A percentile compares a stretch with the other conserved stretches of the same genome.
Conservation (phyloP, 2,888 invertebrate species). For the Parnassius mnemosyne region DNA sequence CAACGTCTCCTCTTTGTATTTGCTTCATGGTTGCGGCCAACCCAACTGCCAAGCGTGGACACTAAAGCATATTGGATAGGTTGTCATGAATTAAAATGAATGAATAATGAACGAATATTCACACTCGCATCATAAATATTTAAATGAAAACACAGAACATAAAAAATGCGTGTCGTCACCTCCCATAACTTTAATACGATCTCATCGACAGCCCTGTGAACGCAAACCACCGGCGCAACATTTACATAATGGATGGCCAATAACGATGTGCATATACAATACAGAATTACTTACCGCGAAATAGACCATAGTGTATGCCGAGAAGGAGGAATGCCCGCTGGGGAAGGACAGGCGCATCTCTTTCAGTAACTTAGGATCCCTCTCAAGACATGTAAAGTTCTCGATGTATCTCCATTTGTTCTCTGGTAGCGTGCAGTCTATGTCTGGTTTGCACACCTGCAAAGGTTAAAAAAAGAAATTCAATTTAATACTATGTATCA, state of each 20-base stretch:
- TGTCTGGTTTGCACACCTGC: conserved; percentile 89
- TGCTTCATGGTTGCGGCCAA: too few relatives aligned
- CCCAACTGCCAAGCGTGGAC: too few relatives aligned
- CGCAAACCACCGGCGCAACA: conserved; percentile 1
- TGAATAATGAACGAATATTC: too few relatives aligned
- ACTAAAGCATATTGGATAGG: neutral
- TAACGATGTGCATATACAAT: conserved; percentile 9
- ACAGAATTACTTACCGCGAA: conserved; percentile 84
- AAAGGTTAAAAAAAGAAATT: conserved; percentile 27
- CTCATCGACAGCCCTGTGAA: conserved; percentile 15
- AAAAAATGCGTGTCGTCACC: neutral
- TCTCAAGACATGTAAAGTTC: conserved; percentile 83
- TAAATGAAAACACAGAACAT: too few relatives aligned
- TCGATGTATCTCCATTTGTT: conserved; percentile 85
- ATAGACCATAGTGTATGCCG: conserved; percentile 92
- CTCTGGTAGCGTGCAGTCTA: conserved; percentile 80
- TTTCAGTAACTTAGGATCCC: conserved; percentile 80
- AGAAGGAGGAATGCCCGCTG: conserved; percentile 95
- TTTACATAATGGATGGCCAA: conserved; percentile 18
- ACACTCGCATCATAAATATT: too few relatives aligned
- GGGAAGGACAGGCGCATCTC: conserved; percentile 93
- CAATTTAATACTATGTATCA: too few relatives aligned
- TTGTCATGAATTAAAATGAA: neutral
- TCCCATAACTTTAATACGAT: conserved; percentile 9
- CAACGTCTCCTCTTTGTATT: too few relatives aligned